phyloP scores from a whole-genome alignment of 2,797 vertebrate genomes.

The Smutsia gigantea region DNA sequence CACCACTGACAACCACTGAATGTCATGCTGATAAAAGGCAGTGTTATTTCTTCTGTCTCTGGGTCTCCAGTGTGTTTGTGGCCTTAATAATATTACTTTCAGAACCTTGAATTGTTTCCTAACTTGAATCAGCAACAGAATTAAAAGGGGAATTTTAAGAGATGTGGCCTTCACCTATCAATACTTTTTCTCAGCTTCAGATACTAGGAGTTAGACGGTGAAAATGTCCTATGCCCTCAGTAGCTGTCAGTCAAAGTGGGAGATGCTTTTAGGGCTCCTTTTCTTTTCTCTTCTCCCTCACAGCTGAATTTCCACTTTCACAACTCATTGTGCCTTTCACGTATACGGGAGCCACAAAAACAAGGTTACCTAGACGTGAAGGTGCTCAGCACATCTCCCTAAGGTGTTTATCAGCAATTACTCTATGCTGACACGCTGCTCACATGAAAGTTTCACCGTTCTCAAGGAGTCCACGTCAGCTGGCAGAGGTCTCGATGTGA shows the following conservation, averaged over 20 bases:
- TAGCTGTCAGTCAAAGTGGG: neutral
- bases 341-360: neutral
- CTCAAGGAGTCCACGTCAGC: neutral
- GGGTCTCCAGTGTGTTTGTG: neutral
- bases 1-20: neutral
- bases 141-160: neutral
- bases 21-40: neutral
- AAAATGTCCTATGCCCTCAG: neutral
- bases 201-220: neutral
- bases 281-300: neutral
- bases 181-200: neutral
- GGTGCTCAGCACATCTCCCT: neutral
- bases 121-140: neutral
- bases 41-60: neutral
- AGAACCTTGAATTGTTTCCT: neutral
- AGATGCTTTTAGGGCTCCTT: neutral
- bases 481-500: neutral
- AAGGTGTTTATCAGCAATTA: constrained; percentile 25
- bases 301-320: neutral
- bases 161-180: neutral
- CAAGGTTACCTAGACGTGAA: neutral
- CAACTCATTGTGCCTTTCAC: neutral
- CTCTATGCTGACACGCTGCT: constrained; percentile 2
- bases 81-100: neutral
- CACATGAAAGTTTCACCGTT: neutral